phyloP scores from a whole-genome alignment of 1,140 invertebrate species.

The Onthophagus taurus region DNA sequence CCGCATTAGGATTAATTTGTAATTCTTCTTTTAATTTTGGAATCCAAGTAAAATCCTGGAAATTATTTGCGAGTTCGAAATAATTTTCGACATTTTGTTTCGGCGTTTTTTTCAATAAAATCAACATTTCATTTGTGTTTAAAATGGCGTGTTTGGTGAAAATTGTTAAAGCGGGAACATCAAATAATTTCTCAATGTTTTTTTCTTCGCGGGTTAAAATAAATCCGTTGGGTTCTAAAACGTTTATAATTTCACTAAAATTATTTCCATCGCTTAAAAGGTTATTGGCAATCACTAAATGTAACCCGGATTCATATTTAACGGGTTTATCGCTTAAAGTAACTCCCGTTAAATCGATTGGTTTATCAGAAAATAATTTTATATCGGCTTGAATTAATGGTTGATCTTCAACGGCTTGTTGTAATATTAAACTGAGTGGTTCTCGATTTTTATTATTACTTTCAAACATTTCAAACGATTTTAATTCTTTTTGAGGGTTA shows the following conservation, averaged over 20 bases:
- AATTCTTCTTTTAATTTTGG: conserved; percentile 44
- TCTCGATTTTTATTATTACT: conserved; percentile 41
- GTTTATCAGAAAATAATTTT: neutral
- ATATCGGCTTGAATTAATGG: conserved; percentile 1
- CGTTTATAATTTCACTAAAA: neutral
- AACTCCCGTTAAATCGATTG: neutral
- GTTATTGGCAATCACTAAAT: neutral
- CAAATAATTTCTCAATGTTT: neutral
- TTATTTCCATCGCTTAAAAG: neutral
- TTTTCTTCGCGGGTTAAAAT: neutral
- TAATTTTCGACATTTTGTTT: neutral
- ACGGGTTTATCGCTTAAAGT: neutral
- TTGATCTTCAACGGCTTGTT: neutral
- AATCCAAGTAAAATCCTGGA: conserved; percentile 42
- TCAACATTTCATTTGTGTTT: neutral
- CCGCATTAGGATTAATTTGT: conserved; percentile 43
- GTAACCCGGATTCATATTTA: neutral
- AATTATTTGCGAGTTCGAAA: neutral
- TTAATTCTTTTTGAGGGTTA: too few species aligned
- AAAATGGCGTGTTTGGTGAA: too few species aligned
- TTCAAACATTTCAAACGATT: conserved; percentile 29
- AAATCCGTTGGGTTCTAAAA: neutral
- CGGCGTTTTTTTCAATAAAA: neutral
- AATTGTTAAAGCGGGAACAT: too few species aligned
- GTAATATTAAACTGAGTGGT: neutral